Evolutionary conservation across 2,113 vertebrate species (phyloP), one percentile per base, ranked within the genome.

Genomic region (Phasianus colchicus): DNA sequence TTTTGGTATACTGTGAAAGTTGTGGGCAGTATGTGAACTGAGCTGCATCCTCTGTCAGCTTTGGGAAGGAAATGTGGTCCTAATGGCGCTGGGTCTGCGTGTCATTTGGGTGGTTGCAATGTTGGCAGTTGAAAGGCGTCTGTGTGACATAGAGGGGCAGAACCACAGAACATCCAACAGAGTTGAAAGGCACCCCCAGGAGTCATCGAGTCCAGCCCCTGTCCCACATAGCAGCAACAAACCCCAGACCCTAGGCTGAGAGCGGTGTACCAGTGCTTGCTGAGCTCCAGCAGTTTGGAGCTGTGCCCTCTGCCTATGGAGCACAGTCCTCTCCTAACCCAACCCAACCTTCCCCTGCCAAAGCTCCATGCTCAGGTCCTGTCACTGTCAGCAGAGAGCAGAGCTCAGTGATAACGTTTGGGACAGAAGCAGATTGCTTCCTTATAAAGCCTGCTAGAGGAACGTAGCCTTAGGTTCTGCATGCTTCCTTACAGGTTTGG

Each of bases 1-100:
- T 5, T 10, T 0, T 0, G 12, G 13, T 11, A 15, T 0, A 11
- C 61, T 10, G 52, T 5, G 45, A 4, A 0, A 0, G 11, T 27
- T 1, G 0, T 6, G 3, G 63, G 14, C 11, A 9, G 18, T 1
- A 1, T 1, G 0, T 2, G 67, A 17, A 1, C 27, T 8, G 67
- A 73, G 60, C 24, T 57, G n/a, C 8, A 2, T 34, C 34, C 63
- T 34, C 17, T 5, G 19, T 6, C 14, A 1, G 0, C 47, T 12
- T 2, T 8, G 69, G 6, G 1, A 5, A 6, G 73, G 5, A 36
- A 25, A 7, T 0, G 2, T 6, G 30, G 11, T 6, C 27, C 2
- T 17, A 2, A 24, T 4, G 30, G 10, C 38, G 11, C 12, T 16
- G 1, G 3, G 30, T 6, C 3, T n/a, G 13, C 17, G 72, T 55